Conservation (phyloP, 2,888 invertebrate species). For the Caenorhabditis japonica region DNA sequence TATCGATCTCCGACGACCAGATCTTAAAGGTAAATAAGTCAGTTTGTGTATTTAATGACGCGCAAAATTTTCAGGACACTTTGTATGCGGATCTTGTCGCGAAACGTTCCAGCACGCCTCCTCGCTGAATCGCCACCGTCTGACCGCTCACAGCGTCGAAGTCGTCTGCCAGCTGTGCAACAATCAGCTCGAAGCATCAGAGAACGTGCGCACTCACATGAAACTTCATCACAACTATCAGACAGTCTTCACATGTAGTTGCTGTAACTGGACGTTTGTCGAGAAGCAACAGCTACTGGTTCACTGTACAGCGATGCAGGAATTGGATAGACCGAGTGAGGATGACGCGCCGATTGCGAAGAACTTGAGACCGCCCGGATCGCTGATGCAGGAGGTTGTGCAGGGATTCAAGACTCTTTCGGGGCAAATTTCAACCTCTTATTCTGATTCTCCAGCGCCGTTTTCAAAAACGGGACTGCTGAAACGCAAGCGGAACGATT, state of each 20-base stretch:
- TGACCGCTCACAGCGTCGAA: background rate
- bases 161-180: background rate
- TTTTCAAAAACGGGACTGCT: too few relatives aligned
- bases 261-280: constrained; percentile 18
- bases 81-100: constrained; percentile 1
- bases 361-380: background rate
- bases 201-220: constrained; percentile 11
- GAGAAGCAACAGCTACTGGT: background rate
- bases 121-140: constrained; percentile 3
- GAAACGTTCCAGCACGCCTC: background rate
- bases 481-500: too few relatives aligned
- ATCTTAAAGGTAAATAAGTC: constrained; percentile 1
- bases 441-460: too few relatives aligned
- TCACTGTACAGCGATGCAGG: background rate
- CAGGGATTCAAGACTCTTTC: background rate
- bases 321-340: background rate
- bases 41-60: too few relatives aligned
- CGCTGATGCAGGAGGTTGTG: background rate
- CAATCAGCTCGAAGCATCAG: background rate
- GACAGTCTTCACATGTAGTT: constrained; percentile 1
- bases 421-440: too few relatives aligned
- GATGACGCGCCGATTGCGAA: background rate
- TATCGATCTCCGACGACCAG: background rate
- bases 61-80: background rate
- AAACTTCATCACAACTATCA: background rate